A percentile compares a stretch with the other conserved stretches of the same genome.
These are phyloP conservation scores for Spodoptera frugiperda DNA, from an alignment of 1,140 invertebrate species.

Conservation along the genomic window DNA sequence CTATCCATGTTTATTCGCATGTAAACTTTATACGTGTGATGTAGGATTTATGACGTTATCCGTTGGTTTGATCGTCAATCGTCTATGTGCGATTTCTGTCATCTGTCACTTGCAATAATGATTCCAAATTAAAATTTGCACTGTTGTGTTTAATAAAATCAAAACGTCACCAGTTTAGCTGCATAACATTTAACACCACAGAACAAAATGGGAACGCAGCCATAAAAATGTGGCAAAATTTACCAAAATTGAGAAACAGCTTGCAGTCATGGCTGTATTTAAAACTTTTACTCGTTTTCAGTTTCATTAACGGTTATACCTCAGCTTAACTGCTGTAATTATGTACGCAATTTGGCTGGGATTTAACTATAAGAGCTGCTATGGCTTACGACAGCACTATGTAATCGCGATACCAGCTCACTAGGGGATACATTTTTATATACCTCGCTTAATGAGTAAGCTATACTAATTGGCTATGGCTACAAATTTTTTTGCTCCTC, in stretches of 20 bases:
- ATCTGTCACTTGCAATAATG: too few relatives aligned
- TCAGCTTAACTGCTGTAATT: constrained; percentile 76
- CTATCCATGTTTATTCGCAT: too few relatives aligned
- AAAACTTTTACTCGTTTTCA: constrained; percentile 81
- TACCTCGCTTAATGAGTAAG: constrained; percentile 3
- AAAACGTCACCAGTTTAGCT: too few relatives aligned
- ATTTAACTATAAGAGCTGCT: constrained; percentile 59
- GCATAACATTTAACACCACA: constrained; percentile 11
- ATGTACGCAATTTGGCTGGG: constrained; percentile 74
- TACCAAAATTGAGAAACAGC: constrained; percentile 80
- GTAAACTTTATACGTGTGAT: too few relatives aligned
- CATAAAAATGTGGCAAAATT: constrained; percentile 71
- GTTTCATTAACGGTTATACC: constrained; percentile 83
- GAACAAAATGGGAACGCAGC: constrained; percentile 16
- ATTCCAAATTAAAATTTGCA: too few relatives aligned
- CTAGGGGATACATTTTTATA: constrained; percentile 15
- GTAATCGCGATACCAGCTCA: neutral
- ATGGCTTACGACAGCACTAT: constrained; percentile 36
- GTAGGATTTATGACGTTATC: too few relatives aligned
- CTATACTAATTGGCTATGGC: too few relatives aligned
- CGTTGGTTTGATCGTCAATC: too few relatives aligned
- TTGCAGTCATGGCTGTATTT: constrained; percentile 80
- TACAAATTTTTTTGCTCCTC: too few relatives aligned
- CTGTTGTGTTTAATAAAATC: too few relatives aligned
- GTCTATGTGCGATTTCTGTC: too few relatives aligned